Base-by-base conservation (phyloP, 2,113 vertebrate genomes). In the Ammodytes marinus region DNA sequence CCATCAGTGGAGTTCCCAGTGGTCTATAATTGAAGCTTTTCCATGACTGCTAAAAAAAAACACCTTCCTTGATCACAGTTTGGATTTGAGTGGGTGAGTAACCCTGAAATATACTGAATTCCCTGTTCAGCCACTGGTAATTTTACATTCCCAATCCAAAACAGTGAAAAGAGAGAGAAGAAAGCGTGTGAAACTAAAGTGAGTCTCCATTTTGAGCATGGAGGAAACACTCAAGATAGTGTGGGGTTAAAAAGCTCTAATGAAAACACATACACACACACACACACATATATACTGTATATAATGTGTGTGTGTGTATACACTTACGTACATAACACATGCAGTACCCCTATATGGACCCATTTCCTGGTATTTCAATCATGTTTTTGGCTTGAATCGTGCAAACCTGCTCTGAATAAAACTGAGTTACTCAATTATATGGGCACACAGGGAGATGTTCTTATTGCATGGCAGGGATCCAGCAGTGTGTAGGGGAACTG, bases 21-120 rank as follows among this genome's bases (percentile, higher is more conserved):
- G 12, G 72, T 55, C 69, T 69, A 39, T 52, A 76, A 35, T 69
- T 52, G 42, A 75, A 66, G 6, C 11, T n/a, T 75, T 82, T 66
- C 52, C 42, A 57, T 65, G 58, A 77, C 40, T 14, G 45, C 7
- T 53, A 13, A 61, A 17, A 69, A 79, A 67, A 67, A 64, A 50
- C 49, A 61, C n/a, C 42, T 69, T 69, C 39, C 67, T 27, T 42
- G 6, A 27, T 46, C 40, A 66, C 14, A 53, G 13, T 77, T 74
- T 70, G 27, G 37, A 14, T 58, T 35, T 55, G 42, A 47, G 63
- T 65, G 49, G 17, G 71, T 50, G 64, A 57, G 46, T 27, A 19
- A 64, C 27, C 11, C 65, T 52, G 43, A 86, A 74, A 80, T 70
- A 64, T 55, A 57, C 12, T 4, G 47, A 11, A 8, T 80, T 77